Evolutionary conservation across 1,140 invertebrate genomes (phyloP), one percentile per base, ranked within the genome.

Genomic region (Leptopilina boulardi): DNA sequence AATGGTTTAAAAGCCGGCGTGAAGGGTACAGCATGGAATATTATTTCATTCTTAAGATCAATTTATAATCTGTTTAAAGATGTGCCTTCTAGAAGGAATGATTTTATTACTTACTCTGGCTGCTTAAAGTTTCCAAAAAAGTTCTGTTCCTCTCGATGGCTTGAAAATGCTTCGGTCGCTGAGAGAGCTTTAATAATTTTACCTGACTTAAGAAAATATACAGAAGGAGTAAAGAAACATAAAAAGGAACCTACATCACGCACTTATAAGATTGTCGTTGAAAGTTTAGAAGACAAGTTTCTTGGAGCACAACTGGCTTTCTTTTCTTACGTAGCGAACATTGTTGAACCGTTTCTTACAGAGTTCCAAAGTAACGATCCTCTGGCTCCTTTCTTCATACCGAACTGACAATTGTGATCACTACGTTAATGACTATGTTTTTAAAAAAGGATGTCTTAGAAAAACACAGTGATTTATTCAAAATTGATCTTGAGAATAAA

Each of bases 311-410:
- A 82, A 42, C 23, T 82, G 18, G 74, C 70, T 21, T 78, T 82
- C 77, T 79, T 82, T 70, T 56, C 56, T 15, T 82, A 41, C 34
- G 3, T 83, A 1, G 79, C 77, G n/a, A 70, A 78, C 59, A 73
- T 81, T 23, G 51, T 81, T 21, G 77, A 84, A 80, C 79, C 74
- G n/a, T 83, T 82, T 72, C 41, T 84, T 19, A 47, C 41, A 3
- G 71, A 82, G 70, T 84, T 77, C 41, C 81, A 84, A 74, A 76
- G 78, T 2, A 78, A 83, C 73, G 34, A 26, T 19, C 83, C 80
- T 18, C 59, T 82, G 71, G 75, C 73, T 0, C 79, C 78, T 13
- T 82, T 84, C 73, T 38, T 82, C 18, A 51, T 8, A 51, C 47
- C n/a, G 47, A 19, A 18, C 15, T 51, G 3, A 51, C 47, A 19